Evolutionary conservation across 2,797 vertebrate genomes (phyloP).

Genomic region (Chromis chromis): DNA sequence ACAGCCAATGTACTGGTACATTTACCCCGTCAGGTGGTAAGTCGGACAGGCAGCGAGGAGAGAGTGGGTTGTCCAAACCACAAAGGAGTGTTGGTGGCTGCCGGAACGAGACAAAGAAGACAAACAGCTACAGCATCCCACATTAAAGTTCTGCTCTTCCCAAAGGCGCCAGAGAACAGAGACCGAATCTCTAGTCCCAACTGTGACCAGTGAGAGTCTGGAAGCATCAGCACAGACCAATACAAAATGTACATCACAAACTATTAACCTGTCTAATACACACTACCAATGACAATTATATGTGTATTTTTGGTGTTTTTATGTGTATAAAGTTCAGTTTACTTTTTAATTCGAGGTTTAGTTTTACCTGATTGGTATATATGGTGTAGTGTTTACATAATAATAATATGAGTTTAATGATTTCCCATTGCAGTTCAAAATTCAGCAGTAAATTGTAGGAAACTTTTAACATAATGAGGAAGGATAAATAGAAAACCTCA

Average conservation of each 20-base stretch:
- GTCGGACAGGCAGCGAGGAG: constrained; percentile 83
- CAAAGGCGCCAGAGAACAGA: constrained; percentile 38
- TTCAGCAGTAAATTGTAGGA: neutral
- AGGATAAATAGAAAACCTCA: constrained; percentile 8
- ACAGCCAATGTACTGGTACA: constrained; percentile 79
- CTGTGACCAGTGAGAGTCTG: constrained; percentile 12
- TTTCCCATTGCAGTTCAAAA: constrained; percentile 12
- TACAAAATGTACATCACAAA: constrained; percentile 30
- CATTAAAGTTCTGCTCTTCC: constrained; percentile 52
- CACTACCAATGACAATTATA: neutral
- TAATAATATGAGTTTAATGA: neutral
- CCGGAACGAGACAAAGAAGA: constrained; percentile 81
- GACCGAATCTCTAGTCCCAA: constrained; percentile 21
- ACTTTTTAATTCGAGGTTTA: neutral
- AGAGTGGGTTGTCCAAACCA: constrained; percentile 86
- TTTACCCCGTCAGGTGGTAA: constrained; percentile 86
- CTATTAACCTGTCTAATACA: constrained; percentile 6
- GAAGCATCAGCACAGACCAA: constrained; percentile 23
- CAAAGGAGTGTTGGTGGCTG: constrained; percentile 87
- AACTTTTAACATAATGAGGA: neutral
- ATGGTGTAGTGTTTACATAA: neutral
- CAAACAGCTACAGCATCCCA: constrained; percentile 80
- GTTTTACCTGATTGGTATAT: neutral
- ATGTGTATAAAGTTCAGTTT: neutral
- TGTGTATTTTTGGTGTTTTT: neutral